A percentile compares a stretch with the other conserved stretches of the same genome.
Conservation (phyloP, 2,888 invertebrate species). For the Ephialtes manifestator region DNA sequence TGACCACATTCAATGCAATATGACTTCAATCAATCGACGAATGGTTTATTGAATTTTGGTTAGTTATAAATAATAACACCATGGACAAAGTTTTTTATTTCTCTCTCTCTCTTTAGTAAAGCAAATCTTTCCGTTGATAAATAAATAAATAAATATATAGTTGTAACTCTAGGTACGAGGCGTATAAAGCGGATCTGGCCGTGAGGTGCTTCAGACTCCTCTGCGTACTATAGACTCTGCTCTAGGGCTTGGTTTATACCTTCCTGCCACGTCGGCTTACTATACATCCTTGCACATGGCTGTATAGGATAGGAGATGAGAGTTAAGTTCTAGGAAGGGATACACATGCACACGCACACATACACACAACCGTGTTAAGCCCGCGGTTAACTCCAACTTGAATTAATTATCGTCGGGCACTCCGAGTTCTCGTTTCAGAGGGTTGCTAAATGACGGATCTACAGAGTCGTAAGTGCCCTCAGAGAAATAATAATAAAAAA, state of each 20-base stretch:
- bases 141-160: neutral
- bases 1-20: too few relatives aligned
- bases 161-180: neutral
- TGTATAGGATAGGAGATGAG: neutral
- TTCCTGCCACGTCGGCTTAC: constrained; percentile 16
- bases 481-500: neutral
- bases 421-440: neutral
- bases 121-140: too few relatives aligned
- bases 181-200: neutral
- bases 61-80: too few relatives aligned
- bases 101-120: too few relatives aligned
- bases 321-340: neutral
- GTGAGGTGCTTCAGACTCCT: constrained; percentile 3
- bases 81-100: too few relatives aligned
- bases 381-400: constrained; percentile 17
- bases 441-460: neutral
- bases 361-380: neutral
- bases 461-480: neutral
- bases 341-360: neutral
- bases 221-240: neutral
- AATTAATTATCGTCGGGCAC: constrained; percentile 16
- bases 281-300: neutral
- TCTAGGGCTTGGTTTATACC: constrained; percentile 2
- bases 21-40: too few relatives aligned
- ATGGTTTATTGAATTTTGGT: too few relatives aligned